A percentile compares a stretch with the other conserved stretches of the same genome.
phyloP scores from a whole-genome alignment of 2,888 invertebrate genomes.

The Sarcophaga caerulescens region DNA sequence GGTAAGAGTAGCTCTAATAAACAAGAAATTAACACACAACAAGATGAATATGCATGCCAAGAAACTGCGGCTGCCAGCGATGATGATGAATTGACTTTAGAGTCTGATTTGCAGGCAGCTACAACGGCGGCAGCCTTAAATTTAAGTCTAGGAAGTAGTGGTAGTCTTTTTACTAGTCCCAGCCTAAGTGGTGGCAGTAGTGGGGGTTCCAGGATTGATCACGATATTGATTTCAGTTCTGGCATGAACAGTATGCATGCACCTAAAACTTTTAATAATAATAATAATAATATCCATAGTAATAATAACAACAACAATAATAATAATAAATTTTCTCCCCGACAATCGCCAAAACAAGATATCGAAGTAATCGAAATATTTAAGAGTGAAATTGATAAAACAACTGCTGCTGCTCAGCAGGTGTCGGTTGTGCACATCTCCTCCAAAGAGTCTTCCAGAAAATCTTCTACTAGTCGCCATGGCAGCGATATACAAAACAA shows the following conservation, averaged over 20 bases:
- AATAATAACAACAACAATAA: conserved; percentile 50
- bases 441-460: conserved; percentile 73
- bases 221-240: conserved; percentile 53
- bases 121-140: conserved; percentile 78
- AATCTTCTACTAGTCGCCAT: conserved; percentile 60
- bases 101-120: conserved; percentile 75
- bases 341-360: conserved; percentile 80
- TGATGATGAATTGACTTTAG: conserved; percentile 69
- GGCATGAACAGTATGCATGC: conserved; percentile 55
- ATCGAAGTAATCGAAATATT: conserved; percentile 81
- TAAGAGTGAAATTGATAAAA: conserved; percentile 77
- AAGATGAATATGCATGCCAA: conserved; percentile 69
- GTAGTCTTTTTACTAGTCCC: conserved; percentile 74
- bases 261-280: conserved; percentile 48
- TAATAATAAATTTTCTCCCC: conserved; percentile 73
- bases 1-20: conserved; percentile 85
- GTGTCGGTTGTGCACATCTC: conserved; percentile 80
- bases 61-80: conserved; percentile 58
- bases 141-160: conserved; percentile 77
- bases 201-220: conserved; percentile 51
- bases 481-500: conserved; percentile 70
- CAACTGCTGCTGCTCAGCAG: conserved; percentile 76
- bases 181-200: conserved; percentile 62
- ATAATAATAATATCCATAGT: conserved; percentile 47
- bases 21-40: conserved; percentile 73